Evolutionary conservation across 2,888 invertebrate genomes (phyloP).

Genomic region (Drosophila anomalata): DNA sequence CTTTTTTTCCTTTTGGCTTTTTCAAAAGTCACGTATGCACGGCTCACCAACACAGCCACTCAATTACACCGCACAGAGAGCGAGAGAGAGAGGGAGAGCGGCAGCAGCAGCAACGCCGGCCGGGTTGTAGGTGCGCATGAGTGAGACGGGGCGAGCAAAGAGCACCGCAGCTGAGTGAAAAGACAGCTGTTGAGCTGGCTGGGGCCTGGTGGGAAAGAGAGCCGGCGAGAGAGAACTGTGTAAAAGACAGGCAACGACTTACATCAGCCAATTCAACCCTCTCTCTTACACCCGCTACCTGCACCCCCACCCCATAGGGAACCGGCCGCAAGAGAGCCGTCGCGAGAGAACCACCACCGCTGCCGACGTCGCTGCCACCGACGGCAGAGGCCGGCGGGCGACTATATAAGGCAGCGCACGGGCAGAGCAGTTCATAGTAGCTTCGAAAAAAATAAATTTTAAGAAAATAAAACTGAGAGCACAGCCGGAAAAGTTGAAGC

Average conservation of each 20-base stretch:
- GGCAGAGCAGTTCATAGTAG: slow-evolving; percentile 62
- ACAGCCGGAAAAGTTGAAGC: slow-evolving; percentile 28
- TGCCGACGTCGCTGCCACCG: background rate
- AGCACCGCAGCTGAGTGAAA: slow-evolving; percentile 56
- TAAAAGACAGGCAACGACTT: slow-evolving; percentile 67
- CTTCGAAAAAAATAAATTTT: slow-evolving; percentile 62
- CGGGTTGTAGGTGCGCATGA: slow-evolving; percentile 69
- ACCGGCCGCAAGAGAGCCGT: slow-evolving; percentile 29
- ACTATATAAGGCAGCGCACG: slow-evolving; percentile 70
- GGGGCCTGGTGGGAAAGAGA: slow-evolving; percentile 3
- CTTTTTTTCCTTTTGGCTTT: slow-evolving; percentile 40
- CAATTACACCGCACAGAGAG: slow-evolving; percentile 5
- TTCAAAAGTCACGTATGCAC: slow-evolving; percentile 75
- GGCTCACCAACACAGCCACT: slow-evolving; percentile 16
- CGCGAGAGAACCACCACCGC: slow-evolving; percentile 12
- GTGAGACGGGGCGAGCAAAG: slow-evolving; percentile 44
- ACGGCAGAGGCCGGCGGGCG: slow-evolving; percentile 20
- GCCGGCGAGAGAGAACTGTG: slow-evolving; percentile 33
- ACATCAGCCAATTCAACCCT: slow-evolving; percentile 64
- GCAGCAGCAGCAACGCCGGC: slow-evolving; percentile 40
- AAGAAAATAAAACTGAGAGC: slow-evolving; percentile 9
- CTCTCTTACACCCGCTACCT: slow-evolving; percentile 53
- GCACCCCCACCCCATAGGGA: slow-evolving; percentile 50
- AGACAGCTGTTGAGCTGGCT: slow-evolving; percentile 58
- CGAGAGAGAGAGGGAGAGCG: background rate